Evolutionary conservation across 2,113 vertebrate genomes (phyloP).

Genomic region (Lepisosteus oculatus): DNA sequence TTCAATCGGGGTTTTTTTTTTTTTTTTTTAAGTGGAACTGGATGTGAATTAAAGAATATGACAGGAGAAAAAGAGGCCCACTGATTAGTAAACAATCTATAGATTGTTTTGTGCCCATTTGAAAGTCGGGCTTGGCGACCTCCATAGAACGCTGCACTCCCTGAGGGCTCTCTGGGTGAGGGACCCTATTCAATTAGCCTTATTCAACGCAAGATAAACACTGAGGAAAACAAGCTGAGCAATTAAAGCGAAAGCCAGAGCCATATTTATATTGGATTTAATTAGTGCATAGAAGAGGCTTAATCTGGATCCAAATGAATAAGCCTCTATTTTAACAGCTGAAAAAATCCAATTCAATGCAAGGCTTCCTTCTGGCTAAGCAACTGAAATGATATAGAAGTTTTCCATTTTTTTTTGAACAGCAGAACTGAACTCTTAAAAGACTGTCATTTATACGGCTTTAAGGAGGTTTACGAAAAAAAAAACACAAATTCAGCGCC

Average conservation of each 20-base stretch:
- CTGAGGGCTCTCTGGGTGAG: slow-evolving; percentile 29
- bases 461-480: too few relatives aligned
- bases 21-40: background rate
- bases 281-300: background rate
- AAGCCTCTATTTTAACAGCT: background rate
- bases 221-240: slow-evolving; percentile 11
- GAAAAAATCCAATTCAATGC: background rate
- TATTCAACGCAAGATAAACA: slow-evolving; percentile 17
- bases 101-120: slow-evolving; percentile 17
- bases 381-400: too few relatives aligned
- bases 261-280: slow-evolving; percentile 26
- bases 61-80: slow-evolving; percentile 14
- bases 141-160: slow-evolving; percentile 38
- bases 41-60: background rate
- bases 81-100: slow-evolving; percentile 29
- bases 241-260: slow-evolving; percentile 21
- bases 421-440: too few relatives aligned
- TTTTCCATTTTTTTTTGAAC: too few relatives aligned
- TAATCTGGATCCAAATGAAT: slow-evolving; percentile 12
- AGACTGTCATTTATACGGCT: too few relatives aligned
- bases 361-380: too few relatives aligned
- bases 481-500: too few relatives aligned
- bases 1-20: too few relatives aligned
- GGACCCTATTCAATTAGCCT: slow-evolving; percentile 53
- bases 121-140: slow-evolving; percentile 29